Evolutionary conservation across 2,888 invertebrate species (phyloP).

Genomic region (Noctua pronuba): DNA sequence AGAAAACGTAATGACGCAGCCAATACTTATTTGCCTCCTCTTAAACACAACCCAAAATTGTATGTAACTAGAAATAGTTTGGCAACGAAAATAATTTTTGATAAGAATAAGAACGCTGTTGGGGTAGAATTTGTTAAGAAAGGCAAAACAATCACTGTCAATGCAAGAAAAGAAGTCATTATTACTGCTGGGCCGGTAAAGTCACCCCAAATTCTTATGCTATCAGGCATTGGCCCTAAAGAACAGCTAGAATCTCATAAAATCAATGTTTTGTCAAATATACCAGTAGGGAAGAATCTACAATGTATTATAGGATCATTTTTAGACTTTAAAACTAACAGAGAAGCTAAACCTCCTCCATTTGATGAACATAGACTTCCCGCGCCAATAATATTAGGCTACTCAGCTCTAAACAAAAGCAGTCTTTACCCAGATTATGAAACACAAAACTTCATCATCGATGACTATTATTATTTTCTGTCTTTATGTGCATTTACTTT

Average conservation of each 20-base stretch:
- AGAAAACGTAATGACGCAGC: slow-evolving; percentile 80
- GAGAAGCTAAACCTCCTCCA: not conserved
- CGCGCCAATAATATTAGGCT: slow-evolving; percentile 31
- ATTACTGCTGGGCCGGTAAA: slow-evolving; percentile 76
- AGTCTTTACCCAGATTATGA: slow-evolving; percentile 15
- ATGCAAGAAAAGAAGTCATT: slow-evolving; percentile 72
- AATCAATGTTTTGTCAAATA: slow-evolving; percentile 70
- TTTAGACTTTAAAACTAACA: slow-evolving; percentile 39
- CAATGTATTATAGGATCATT: slow-evolving; percentile 70
- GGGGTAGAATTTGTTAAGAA: slow-evolving; percentile 57
- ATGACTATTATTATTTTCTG: slow-evolving; percentile 16
- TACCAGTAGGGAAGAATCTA: slow-evolving; percentile 77
- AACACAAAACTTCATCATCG: slow-evolving; percentile 12
- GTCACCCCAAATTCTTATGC: slow-evolving; percentile 74
- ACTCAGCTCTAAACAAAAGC: slow-evolving; percentile 13
- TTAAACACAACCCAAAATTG: slow-evolving; percentile 86
- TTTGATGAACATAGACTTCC: slow-evolving; percentile 39
- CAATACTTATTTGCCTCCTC: slow-evolving; percentile 64
- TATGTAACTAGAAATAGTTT: slow-evolving; percentile 76
- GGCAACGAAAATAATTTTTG: slow-evolving; percentile 66
- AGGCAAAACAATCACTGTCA: slow-evolving; percentile 55
- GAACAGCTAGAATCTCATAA: slow-evolving; percentile 69
- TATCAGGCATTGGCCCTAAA: slow-evolving; percentile 77
- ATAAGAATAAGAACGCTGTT: slow-evolving; percentile 61
- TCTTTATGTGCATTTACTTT: slow-evolving; percentile 26